Conservation (phyloP, 1,140 invertebrate genomes). For the Neodiprion virginianus region DNA sequence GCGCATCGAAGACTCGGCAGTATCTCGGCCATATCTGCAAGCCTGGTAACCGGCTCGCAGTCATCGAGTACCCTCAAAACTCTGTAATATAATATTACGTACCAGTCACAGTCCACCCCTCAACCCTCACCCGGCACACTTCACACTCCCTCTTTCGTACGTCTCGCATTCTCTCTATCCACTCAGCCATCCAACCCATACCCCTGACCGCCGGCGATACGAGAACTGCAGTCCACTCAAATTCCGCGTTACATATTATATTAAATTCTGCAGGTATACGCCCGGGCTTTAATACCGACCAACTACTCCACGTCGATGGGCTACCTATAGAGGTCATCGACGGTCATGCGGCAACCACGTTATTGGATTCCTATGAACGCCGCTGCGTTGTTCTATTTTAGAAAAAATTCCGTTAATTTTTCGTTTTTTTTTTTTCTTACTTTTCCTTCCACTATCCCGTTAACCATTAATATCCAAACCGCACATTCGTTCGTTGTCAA, state of each 20-base stretch:
- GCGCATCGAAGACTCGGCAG: conserved; percentile 1
- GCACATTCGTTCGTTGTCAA: not conserved
- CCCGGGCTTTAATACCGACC: not conserved
- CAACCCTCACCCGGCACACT: not conserved
- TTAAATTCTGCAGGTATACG: not conserved
- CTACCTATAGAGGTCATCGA: not conserved
- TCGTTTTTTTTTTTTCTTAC: not conserved
- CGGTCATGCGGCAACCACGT: not conserved
- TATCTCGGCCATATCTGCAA: conserved; percentile 57
- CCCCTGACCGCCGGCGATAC: not conserved
- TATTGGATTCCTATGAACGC: not conserved
- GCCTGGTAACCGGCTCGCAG: conserved; percentile 47
- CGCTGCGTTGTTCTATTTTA: too few species aligned
- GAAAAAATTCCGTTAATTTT: too few species aligned
- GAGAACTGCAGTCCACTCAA: conserved; percentile 1
- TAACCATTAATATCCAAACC: not conserved
- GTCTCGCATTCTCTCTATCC: not conserved
- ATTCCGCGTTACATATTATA: conserved; percentile 5
- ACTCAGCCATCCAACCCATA: too few species aligned
- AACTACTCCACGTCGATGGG: not conserved
- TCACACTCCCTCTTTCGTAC: not conserved
- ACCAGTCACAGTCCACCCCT: not conserved
- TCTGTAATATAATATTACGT: conserved; percentile 43
- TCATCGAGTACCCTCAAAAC: conserved; percentile 47
- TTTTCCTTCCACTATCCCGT: not conserved